Percentiles rank a stretch among this genome's conserved stretches.
phyloP scores from a whole-genome alignment of 2,113 vertebrate species.

The Prunella himalayana region DNA sequence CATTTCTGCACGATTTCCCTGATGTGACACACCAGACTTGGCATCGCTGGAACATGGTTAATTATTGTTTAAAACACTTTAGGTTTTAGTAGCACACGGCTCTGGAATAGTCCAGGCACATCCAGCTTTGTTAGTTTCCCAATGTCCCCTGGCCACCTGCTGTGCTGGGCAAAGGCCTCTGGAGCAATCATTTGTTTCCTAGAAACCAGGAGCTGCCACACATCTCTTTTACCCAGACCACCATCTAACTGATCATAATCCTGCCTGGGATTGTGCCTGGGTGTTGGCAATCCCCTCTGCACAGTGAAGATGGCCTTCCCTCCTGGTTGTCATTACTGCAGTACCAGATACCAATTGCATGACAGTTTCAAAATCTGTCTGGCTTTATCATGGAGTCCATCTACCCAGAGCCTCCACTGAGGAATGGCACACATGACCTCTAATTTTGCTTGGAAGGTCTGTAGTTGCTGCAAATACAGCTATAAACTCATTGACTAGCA shows the following conservation, averaged over 20 bases:
- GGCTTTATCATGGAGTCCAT: neutral
- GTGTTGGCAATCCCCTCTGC: neutral
- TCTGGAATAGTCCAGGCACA: neutral
- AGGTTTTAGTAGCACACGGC: neutral
- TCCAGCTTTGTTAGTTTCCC: neutral
- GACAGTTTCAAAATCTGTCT: neutral
- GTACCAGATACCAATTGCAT: neutral
- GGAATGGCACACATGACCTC: accelerated
- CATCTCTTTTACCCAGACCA: neutral
- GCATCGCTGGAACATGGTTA: neutral
- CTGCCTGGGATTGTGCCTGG: neutral
- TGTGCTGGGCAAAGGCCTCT: neutral
- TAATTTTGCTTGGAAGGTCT: neutral
- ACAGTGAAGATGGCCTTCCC: neutral
- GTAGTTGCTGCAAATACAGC: neutral
- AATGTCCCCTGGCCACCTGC: neutral
- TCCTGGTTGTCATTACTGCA: neutral
- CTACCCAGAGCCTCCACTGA: neutral
- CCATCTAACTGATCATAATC: neutral
- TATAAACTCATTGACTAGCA: neutral
- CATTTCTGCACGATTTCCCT: neutral
- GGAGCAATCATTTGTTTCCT: accelerated
- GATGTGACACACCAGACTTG: neutral
- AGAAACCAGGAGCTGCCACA: neutral
- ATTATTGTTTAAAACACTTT: neutral